A percentile compares a stretch with the other conserved stretches of the same genome.
phyloP scores from a whole-genome alignment of 2,888 invertebrate genomes.

The Lasioglossum marginatum region DNA sequence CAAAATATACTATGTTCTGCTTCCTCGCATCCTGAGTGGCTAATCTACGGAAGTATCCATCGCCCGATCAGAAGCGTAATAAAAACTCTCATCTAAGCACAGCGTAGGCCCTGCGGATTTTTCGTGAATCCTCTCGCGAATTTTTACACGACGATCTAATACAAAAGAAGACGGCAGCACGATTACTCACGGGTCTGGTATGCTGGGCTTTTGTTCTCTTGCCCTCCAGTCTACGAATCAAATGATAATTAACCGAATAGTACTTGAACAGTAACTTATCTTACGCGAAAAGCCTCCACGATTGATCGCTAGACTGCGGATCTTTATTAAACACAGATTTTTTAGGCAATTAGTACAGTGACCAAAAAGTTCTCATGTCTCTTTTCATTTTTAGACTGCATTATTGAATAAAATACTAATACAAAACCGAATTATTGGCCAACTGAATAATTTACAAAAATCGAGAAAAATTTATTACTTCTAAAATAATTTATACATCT shows the following conservation, averaged over 20 bases:
- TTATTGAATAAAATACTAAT: neutral
- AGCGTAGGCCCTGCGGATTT: slow-evolving; percentile 64
- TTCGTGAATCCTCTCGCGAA: slow-evolving; percentile 16
- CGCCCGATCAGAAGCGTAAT: slow-evolving; percentile 48
- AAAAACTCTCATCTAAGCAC: slow-evolving; percentile 52
- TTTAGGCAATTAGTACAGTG: neutral
- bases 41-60: slow-evolving; percentile 56
- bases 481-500: neutral
- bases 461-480: too few species aligned
- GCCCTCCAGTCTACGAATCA: neutral
- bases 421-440: neutral
- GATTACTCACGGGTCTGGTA: neutral
- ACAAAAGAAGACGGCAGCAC: slow-evolving; percentile 36
- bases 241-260: neutral
- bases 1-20: slow-evolving; percentile 77
- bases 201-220: neutral
- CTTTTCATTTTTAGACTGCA: neutral
- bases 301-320: neutral
- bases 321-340: neutral
- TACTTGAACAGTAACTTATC: neutral
- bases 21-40: slow-evolving; percentile 68
- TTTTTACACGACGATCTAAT: slow-evolving; percentile 5
- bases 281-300: neutral
- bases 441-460: neutral
- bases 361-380: neutral